These are phyloP conservation scores for Tupiocoris notatus DNA, from an alignment of 2,888 invertebrate species.

Conservation along the genomic window DNA sequence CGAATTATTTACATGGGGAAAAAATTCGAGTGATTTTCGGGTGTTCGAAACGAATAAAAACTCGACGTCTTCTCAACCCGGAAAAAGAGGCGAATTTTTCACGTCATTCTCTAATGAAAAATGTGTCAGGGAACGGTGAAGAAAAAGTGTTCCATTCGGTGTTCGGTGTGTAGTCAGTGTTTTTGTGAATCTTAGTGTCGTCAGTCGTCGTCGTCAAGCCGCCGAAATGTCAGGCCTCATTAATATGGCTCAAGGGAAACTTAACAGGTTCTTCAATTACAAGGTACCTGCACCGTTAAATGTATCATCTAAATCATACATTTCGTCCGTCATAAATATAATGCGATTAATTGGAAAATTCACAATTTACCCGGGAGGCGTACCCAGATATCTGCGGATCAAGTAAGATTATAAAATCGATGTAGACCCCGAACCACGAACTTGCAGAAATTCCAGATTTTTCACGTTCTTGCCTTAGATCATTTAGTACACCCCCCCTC, in stretches of 20 bases:
- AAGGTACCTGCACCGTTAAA: constrained; percentile 41
- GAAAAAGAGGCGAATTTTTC: no score
- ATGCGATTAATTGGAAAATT: no score
- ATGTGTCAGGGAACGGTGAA: constrained; percentile 23
- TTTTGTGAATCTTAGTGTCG: constrained; percentile 17
- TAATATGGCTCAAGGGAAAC: constrained; percentile 48
- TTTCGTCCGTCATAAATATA: neutral
- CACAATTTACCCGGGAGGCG: neutral
- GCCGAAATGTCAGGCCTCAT: constrained; percentile 45
- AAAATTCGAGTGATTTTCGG: no score
- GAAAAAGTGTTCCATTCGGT: constrained; percentile 16
- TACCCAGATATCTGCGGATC: neutral
- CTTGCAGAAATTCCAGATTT: no score
- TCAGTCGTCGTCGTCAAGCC: neutral
- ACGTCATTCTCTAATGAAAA: neutral
- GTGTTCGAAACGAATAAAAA: no score
- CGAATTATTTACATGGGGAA: no score
- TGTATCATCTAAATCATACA: neutral
- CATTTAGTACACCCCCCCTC: neutral
- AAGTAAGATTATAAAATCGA: neutral
- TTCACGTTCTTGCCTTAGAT: neutral
- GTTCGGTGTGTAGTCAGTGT: neutral
- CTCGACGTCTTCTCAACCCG: no score
- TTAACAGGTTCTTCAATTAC: constrained; percentile 47
- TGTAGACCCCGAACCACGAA: neutral